Evolutionary conservation across 1,140 invertebrate genomes (phyloP), one percentile per base, ranked within the genome.

Genomic region (Venustaconcha ellipsiformis): DNA sequence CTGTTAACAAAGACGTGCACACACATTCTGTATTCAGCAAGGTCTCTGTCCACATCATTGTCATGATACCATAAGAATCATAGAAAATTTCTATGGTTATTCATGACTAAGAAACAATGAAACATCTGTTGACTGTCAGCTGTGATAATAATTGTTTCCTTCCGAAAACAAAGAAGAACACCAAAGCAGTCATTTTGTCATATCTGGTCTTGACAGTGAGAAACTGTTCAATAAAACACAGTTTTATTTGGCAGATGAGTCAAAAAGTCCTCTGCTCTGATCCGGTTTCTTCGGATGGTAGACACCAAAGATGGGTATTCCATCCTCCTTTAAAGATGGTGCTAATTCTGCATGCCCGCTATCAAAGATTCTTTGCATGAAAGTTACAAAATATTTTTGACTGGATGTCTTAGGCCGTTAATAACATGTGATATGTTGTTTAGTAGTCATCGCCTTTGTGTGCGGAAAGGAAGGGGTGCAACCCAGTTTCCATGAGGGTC

Each of bases 271-370:
- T 66, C 78, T 62, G n/a, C 67, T 66, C 59, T 78, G 48, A 13
- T 60, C 65, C 30, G 66, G 65, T 72, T 66, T 11, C 76, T 66
- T 62, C 72, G 64, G 18, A 30, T 30, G 26, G 26, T 30, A 30
- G 26, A 30, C 26, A 30, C 26, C 26, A 30, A 30, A 30, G 26
- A 78, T 55, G 2, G 76, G 76, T 30, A 73, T 17, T 65, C 65
- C 11, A 37, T 23, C 0, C 0, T 65, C n/a, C 17, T 66, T 17
- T 20, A 78, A 15, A 15, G n/a, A 1, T 4, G 65, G 65, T 1
- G 79, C 79, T 8, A 57, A 2, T 69, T 80, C 81, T 6, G 79
- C 79, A 76, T 79, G 65, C 2, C 69, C 72, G 26, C 64, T 74
- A 6, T 64, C 65, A 57, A 82, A 59, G 20, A 80, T 48, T 15